Evolutionary conservation across 2,888 invertebrate genomes (phyloP), one percentile per base, ranked within the genome.

Genomic region (Archips crataeganus): DNA sequence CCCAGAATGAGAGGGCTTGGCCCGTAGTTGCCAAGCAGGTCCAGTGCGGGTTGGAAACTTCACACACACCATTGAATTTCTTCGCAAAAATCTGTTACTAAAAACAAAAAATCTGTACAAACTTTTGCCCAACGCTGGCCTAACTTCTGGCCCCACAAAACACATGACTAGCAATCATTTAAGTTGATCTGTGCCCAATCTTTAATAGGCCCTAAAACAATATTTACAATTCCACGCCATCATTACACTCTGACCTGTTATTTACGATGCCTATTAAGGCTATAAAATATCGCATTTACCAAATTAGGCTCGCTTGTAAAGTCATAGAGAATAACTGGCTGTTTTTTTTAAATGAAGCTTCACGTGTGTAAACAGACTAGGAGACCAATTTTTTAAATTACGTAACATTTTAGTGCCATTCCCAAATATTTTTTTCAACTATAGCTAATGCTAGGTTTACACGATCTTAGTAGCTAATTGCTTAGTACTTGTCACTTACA

Each of bases 241-340:
- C 49, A 57, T 71, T 67, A 42, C 57, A 68, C 73, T 64, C 63
- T 73, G 68, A 64, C 73, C 73, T 73, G 63, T 62, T 63, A 68
- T 73, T 73, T 69, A 69, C 39, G 42, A 69, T 32, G 15, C 32
- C 73, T 64, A 69, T 73, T 13, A 69, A 68, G 59, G 32, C 59
- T 42, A 64, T 42, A 59, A 62, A 73, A 59, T 59, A 64, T 49
- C 68, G 68, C 67, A 72, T 72, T 72, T 72, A 72, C 63, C 63
- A 49, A 63, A 59, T 73, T 60, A 63, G 68, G 59, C 45, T n/a
- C 68, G 73, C 73, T 73, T 64, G 69, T 73, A 73, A 73, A 73
- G 59, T 39, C 54, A 73, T 68, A 57, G 57, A 72, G 54, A 67
- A 9, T 34, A 51, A 34, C 68, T 59, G 68, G 63, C 60, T 34